Percentiles rank a stretch among this genome's conserved stretches.
Evolutionary conservation across 2,888 invertebrate genomes (phyloP).

Genomic region (Harpalus rubripes): DNA sequence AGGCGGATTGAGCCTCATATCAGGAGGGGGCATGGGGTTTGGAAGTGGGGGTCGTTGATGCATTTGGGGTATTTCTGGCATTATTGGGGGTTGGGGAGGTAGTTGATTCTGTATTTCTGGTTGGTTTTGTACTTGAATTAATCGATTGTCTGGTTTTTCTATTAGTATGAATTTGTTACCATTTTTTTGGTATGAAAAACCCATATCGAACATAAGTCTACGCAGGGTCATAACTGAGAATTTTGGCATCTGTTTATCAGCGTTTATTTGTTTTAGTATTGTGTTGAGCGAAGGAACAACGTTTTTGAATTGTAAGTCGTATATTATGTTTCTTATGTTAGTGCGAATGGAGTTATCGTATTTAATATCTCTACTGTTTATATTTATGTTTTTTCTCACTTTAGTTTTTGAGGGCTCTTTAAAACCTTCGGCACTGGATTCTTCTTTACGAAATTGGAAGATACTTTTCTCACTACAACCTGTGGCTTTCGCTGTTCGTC

Average conservation of each 20-base stretch:
- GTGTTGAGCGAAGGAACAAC: slow-evolving; percentile 75
- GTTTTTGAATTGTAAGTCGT: slow-evolving; percentile 74
- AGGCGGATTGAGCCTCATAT: slow-evolving; percentile 46
- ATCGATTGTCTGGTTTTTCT: slow-evolving; percentile 71
- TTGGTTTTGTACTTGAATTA: slow-evolving; percentile 52
- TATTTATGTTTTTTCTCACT: slow-evolving; percentile 75
- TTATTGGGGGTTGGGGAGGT: slow-evolving; percentile 36
- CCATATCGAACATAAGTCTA: slow-evolving; percentile 76
- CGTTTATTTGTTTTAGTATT: slow-evolving; percentile 74
- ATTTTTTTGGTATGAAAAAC: slow-evolving; percentile 75
- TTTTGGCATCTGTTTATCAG: slow-evolving; percentile 73
- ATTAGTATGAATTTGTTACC: slow-evolving; percentile 75
- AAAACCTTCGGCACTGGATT: slow-evolving; percentile 75
- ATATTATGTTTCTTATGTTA: slow-evolving; percentile 74
- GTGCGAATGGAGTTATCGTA: slow-evolving; percentile 75
- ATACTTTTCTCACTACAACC: slow-evolving; percentile 77
- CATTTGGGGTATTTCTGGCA: slow-evolving; percentile 57
- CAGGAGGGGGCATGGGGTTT: slow-evolving; percentile 59
- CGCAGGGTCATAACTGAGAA: slow-evolving; percentile 76
- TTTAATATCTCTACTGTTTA: slow-evolving; percentile 76
- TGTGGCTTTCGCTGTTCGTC: slow-evolving; percentile 75
- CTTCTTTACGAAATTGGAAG: slow-evolving; percentile 76
- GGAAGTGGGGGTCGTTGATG: slow-evolving; percentile 56
- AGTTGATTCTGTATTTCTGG: slow-evolving; percentile 53
- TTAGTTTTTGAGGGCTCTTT: slow-evolving; percentile 76